A percentile compares a stretch with the other conserved stretches of the same genome.
Conservation (phyloP, 2,888 invertebrate genomes). For the Micoletzkya japonica region DNA sequence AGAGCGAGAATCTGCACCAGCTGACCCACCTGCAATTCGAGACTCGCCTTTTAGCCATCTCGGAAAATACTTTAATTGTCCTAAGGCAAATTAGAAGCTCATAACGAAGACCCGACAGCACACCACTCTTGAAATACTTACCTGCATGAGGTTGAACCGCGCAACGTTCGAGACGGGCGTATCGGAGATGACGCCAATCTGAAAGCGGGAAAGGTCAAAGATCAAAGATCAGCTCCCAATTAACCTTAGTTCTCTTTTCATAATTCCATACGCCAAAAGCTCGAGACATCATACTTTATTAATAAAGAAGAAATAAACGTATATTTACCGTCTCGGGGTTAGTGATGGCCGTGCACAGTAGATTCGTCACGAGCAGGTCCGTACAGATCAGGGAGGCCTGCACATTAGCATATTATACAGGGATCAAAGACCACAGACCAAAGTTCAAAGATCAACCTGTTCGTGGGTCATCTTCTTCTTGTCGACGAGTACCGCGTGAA, state of each 20-base stretch:
- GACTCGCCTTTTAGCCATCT: constrained; percentile 68
- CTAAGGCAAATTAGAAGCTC: no score
- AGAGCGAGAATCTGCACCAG: constrained; percentile 78
- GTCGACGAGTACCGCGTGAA: constrained; percentile 70
- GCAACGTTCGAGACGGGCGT: constrained; percentile 87
- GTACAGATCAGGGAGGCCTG: constrained; percentile 74
- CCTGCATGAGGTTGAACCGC: constrained; percentile 74
- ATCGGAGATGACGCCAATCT: constrained; percentile 75
- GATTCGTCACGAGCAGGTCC: constrained; percentile 87
- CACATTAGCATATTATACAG: background rate
- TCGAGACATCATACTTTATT: background rate
- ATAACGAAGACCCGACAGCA: no score
- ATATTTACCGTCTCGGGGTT: constrained; percentile 76
- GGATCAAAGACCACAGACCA: background rate
- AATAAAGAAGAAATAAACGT: background rate
- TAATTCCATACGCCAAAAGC: no score
- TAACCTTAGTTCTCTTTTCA: no score
- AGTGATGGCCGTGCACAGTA: constrained; percentile 92
- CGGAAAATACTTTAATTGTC: background rate
- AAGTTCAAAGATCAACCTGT: constrained; percentile 29
- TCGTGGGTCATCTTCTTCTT: constrained; percentile 35
- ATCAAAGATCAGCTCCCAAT: background rate
- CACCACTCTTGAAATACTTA: no score
- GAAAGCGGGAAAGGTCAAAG: no score
- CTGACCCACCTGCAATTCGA: constrained; percentile 74